These are phyloP conservation scores for Polyploca ridens DNA, from an alignment of 2,888 invertebrate genomes.

Conservation along the genomic window DNA sequence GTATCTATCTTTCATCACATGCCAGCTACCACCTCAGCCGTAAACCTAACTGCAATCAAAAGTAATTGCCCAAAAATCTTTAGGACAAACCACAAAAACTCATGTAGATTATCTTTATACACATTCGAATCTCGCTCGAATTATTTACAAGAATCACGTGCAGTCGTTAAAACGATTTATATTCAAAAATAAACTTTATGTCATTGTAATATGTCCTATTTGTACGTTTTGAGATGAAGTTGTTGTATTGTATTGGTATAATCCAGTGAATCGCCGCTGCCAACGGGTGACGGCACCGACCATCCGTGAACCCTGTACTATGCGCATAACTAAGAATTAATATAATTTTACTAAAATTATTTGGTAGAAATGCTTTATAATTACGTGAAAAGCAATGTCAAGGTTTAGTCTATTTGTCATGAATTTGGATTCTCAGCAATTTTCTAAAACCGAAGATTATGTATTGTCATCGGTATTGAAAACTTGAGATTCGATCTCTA, in stretches of 20 bases:
- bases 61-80: constrained; percentile 68
- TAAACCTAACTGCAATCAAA: constrained; percentile 58
- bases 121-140: constrained; percentile 57
- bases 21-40: constrained; percentile 32
- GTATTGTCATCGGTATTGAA: too few species aligned
- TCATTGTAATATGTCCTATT: constrained; percentile 22
- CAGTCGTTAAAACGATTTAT: constrained; percentile 10
- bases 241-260: constrained; percentile 46
- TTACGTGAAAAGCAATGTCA: neutral
- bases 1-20: constrained; percentile 20
- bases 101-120: constrained; percentile 61
- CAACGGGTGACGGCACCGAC: constrained; percentile 66
- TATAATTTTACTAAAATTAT: neutral
- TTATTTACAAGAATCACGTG: constrained; percentile 28
- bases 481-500: too few species aligned
- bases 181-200: constrained; percentile 29
- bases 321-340: constrained; percentile 33
- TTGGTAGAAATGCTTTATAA: neutral
- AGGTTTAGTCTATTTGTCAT: neutral
- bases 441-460: too few species aligned
- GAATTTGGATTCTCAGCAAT: too few species aligned
- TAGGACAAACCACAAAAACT: constrained; percentile 65
- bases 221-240: constrained; percentile 21
- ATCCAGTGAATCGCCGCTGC: constrained; percentile 60
- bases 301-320: constrained; percentile 61